Percentiles rank a stretch among this genome's conserved stretches.
These are phyloP conservation scores for Troides oblongomaculatus DNA, from an alignment of 2,888 invertebrate species.

Conservation along the genomic window DNA sequence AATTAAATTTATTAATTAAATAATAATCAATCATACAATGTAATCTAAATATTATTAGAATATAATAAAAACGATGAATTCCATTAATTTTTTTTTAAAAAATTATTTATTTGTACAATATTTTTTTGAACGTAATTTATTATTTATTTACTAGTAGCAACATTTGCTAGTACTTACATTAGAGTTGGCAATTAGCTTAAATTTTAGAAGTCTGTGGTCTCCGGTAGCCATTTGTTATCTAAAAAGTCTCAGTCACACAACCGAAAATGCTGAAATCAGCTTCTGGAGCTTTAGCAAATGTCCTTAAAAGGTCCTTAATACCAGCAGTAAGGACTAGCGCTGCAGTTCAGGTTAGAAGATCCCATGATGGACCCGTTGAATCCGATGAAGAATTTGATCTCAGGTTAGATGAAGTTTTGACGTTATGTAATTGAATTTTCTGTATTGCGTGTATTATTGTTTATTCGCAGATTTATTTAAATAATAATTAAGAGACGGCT, in stretches of 20 bases:
- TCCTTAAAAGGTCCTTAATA: conserved; percentile 62
- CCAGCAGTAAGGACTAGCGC: conserved; percentile 60
- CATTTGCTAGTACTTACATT: background rate
- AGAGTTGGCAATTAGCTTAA: background rate
- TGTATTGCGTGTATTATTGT: conserved; percentile 32
- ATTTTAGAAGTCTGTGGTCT: conserved; percentile 34
- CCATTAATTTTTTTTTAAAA: too few relatives aligned
- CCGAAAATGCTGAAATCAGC: conserved; percentile 74
- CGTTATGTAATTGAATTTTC: conserved; percentile 75
- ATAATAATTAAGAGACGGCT: background rate
- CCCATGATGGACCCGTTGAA: conserved; percentile 81
- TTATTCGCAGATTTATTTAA: conserved; percentile 5
- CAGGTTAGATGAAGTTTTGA: conserved; percentile 73
- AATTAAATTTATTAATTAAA: too few relatives aligned
- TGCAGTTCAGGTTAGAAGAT: conserved; percentile 52
- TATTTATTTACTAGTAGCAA: background rate
- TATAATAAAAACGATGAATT: too few relatives aligned
- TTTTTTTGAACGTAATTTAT: too few relatives aligned
- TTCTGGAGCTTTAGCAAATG: conserved; percentile 63
- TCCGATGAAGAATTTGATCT: conserved; percentile 92
- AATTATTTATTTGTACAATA: too few relatives aligned
- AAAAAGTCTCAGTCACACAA: conserved; percentile 56
- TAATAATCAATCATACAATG: too few relatives aligned
- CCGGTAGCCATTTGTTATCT: conserved; percentile 72
- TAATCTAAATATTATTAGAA: too few relatives aligned